Evolutionary conservation across 2,888 invertebrate genomes (phyloP).

Genomic region (Nudaria mundana): DNA sequence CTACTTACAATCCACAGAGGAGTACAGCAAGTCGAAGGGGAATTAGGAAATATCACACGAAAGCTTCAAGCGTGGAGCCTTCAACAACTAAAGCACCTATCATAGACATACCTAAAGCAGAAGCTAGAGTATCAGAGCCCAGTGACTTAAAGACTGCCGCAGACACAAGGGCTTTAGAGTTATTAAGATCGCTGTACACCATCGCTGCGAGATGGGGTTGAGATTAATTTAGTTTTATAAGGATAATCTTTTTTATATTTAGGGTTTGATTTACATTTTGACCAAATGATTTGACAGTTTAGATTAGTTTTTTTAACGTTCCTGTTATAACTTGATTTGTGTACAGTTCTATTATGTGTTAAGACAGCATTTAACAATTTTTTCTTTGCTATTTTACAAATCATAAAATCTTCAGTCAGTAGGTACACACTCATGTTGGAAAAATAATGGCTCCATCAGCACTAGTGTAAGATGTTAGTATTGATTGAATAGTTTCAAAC

Average conservation of each 20-base stretch:
- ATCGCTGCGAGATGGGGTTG: conserved; percentile 91
- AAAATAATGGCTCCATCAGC: background rate
- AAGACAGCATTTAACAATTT: too few species aligned
- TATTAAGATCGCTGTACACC: conserved; percentile 91
- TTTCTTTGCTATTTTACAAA: background rate
- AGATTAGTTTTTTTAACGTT: conserved; percentile 4
- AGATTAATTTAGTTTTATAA: conserved; percentile 34
- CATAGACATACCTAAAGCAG: conserved; percentile 62
- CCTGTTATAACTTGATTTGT: background rate
- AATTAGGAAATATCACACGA: conserved; percentile 55
- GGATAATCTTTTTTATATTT: conserved; percentile 46
- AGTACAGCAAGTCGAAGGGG: conserved; percentile 60
- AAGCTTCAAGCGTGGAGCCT: conserved; percentile 46
- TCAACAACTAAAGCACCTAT: conserved; percentile 36
- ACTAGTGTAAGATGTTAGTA: too few species aligned
- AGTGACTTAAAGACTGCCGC: conserved; percentile 76
- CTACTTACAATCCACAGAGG: conserved; percentile 50
- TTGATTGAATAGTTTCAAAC: too few species aligned
- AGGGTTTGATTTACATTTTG: conserved; percentile 38
- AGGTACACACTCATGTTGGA: background rate
- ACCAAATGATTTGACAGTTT: conserved; percentile 7
- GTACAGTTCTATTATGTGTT: too few species aligned
- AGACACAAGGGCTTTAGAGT: conserved; percentile 89
- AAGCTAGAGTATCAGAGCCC: conserved; percentile 58
- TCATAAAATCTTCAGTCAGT: background rate